Percentiles rank a stretch among this genome's conserved stretches.
Conservation (phyloP, 1,140 invertebrate species). For the Caenorhabditis elegans region DNA sequence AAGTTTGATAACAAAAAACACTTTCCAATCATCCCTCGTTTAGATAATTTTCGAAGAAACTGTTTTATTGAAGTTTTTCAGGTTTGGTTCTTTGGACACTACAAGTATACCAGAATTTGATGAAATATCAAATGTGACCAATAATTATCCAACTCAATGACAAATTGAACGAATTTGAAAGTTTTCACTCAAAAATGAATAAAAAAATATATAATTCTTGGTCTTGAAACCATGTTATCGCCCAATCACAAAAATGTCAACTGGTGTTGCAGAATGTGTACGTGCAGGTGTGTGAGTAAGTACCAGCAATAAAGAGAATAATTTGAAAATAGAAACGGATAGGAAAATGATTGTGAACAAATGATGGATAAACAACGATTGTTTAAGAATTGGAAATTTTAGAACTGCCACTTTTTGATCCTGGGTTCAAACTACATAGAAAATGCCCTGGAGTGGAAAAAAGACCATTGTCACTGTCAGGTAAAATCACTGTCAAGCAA, state of each 20-base stretch:
- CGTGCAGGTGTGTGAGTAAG: background rate
- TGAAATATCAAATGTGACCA: slow-evolving; percentile 33
- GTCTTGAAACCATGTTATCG: background rate
- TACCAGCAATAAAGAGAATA: background rate
- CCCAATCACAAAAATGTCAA: background rate
- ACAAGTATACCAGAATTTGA: slow-evolving; percentile 37
- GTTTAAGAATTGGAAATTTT: background rate
- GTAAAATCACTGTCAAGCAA: no score
- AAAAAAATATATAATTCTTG: no score
- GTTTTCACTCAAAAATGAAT: no score
- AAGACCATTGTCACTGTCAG: no score
- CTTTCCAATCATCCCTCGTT: no score
- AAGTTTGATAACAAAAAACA: no score
- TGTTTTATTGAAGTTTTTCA: background rate
- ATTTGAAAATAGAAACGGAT: slow-evolving; percentile 15
- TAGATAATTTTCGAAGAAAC: no score
- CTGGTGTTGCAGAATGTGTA: background rate
- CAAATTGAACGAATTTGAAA: no score
- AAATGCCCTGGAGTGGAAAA: no score
- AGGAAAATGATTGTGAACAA: background rate
- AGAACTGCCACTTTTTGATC: background rate
- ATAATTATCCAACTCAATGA: slow-evolving; percentile 39
- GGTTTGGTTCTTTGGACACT: slow-evolving; percentile 5
- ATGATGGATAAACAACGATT: background rate
- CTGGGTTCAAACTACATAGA: background rate